Conservation (phyloP, 2,797 vertebrate genomes). For the Numenius phaeopus region DNA sequence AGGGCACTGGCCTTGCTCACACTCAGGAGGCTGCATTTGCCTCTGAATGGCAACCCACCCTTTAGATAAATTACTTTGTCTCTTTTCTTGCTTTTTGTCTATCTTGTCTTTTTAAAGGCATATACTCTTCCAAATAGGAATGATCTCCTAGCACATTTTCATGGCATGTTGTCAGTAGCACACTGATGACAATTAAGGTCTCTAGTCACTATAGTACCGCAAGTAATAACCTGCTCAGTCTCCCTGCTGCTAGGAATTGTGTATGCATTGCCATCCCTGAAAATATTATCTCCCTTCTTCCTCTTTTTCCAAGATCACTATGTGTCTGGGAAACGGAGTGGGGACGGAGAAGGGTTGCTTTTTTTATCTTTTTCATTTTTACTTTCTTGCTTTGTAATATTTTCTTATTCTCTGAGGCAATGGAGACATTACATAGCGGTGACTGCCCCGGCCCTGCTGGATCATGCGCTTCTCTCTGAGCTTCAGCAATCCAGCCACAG, state of each 20-base stretch:
- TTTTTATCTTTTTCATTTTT: not conserved
- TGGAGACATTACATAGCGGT: rapidly evolving
- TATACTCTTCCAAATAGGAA: not conserved
- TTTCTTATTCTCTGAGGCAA: not conserved
- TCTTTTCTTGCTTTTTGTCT: not conserved
- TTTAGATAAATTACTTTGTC: not conserved
- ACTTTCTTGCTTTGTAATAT: not conserved
- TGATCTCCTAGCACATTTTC: not conserved
- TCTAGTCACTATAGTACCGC: not conserved
- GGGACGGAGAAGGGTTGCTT: not conserved
- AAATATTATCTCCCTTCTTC: not conserved
- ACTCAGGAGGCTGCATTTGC: not conserved
- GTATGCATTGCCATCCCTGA: not conserved
- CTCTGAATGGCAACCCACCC: not conserved
- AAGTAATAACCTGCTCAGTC: not conserved
- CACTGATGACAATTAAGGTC: not conserved
- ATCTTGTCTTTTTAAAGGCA: not conserved
- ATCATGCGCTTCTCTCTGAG: not conserved
- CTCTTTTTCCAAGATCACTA: not conserved
- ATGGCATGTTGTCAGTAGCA: not conserved
- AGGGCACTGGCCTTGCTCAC: not conserved
- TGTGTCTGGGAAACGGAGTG: not conserved
- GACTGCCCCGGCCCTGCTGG: not conserved
- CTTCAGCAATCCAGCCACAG: not conserved
- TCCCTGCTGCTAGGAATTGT: not conserved